These are phyloP conservation scores for Labeo catla DNA, from an alignment of 2,113 vertebrate genomes.

Conservation along the genomic window DNA sequence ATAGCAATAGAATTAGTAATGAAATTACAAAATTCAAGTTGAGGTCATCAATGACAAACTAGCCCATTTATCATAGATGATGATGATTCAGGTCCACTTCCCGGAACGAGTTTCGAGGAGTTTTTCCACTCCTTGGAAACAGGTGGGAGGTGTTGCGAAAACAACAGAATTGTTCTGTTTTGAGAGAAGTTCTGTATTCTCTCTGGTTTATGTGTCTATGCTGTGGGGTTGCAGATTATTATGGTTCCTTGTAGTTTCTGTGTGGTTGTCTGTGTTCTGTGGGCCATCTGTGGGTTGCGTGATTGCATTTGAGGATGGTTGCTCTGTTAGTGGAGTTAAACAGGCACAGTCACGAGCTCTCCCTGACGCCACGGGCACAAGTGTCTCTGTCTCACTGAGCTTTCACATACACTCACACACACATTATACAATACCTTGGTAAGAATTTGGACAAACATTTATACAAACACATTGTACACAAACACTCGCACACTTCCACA, in stretches of 20 bases:
- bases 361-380: slow-evolving; percentile 73
- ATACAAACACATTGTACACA: slow-evolving; percentile 60
- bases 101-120: background rate
- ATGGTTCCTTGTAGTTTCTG: slow-evolving; percentile 66
- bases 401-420: slow-evolving; percentile 48
- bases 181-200: slow-evolving; percentile 2
- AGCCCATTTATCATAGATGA: background rate
- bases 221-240: slow-evolving; percentile 59
- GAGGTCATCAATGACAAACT: background rate
- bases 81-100: background rate
- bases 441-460: slow-evolving; percentile 25
- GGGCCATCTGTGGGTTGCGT: slow-evolving; percentile 78
- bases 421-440: slow-evolving; percentile 23
- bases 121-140: background rate
- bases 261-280: slow-evolving; percentile 70
- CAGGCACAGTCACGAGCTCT: slow-evolving; percentile 76
- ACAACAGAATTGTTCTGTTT: slow-evolving; percentile 28
- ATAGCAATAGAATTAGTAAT: background rate
- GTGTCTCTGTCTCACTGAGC: slow-evolving; percentile 65
- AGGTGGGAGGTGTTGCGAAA: slow-evolving; percentile 19
- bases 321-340: slow-evolving; percentile 76
- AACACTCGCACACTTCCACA: slow-evolving; percentile 41
- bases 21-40: background rate
- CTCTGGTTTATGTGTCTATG: slow-evolving; percentile 42
- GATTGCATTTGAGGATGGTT: slow-evolving; percentile 72